Conservation (phyloP, 2,797 vertebrate genomes). For the Lates japonicus region DNA sequence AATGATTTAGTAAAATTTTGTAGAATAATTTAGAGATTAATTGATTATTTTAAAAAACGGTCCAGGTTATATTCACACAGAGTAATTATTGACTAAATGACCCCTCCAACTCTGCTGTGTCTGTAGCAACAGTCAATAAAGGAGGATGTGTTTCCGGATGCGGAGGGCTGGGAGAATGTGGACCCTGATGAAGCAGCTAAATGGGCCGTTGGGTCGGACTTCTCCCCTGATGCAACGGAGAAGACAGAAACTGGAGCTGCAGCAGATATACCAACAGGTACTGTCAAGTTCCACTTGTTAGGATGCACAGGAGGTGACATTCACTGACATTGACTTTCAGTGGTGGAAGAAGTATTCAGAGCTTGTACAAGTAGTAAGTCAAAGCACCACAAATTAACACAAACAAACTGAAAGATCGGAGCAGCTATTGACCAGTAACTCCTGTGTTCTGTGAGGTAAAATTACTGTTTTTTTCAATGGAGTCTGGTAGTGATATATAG, state of each 20-base stretch:
- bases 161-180: slow-evolving; percentile 82
- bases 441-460: too few species aligned
- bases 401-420: too few species aligned
- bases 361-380: too few species aligned
- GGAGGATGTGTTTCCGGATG: slow-evolving; percentile 81
- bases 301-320: background rate
- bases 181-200: slow-evolving; percentile 80
- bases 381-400: too few species aligned
- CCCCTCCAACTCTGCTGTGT: background rate
- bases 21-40: background rate
- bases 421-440: too few species aligned
- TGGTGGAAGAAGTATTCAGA: too few species aligned
- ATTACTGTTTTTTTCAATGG: too few species aligned
- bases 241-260: slow-evolving; percentile 41
- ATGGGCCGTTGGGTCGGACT: slow-evolving; percentile 83
- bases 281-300: background rate
- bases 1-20: too few species aligned
- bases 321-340: too few species aligned
- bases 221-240: slow-evolving; percentile 33
- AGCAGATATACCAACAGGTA: slow-evolving; percentile 60
- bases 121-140: slow-evolving; percentile 67
- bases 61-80: background rate
- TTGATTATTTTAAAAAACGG: background rate
- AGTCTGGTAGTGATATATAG: too few species aligned
- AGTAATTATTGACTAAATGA: background rate